Base-by-base conservation (phyloP, 53 echinoderm and acorn worm species). In the Holothuria leucospilota region DNA sequence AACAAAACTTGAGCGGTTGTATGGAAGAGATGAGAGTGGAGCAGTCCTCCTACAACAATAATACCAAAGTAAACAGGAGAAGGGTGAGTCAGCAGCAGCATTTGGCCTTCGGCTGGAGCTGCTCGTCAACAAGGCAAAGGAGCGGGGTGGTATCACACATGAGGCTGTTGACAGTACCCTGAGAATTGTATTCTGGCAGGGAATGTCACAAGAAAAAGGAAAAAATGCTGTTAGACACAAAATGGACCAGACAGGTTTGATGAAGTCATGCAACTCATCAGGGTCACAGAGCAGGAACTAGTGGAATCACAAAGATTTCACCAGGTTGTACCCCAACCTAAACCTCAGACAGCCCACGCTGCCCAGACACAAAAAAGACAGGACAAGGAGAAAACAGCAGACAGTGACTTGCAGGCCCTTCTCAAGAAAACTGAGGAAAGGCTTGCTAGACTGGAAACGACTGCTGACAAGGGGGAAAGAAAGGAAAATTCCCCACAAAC, bases 31-130 rank as follows among this genome's bases (percentile, higher is more conserved):
- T 0, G 86, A 86, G 39, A 71, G 40, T 52, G 75, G 86, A 13
- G 85, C 85, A 23, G 85, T n/a, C n/a, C n/a, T 85, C 1, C 59
- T 85, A 10, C 85, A 85, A 56, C 69, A 85, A 51, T 51, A 29
- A 12, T 85, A 85, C 27, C 42, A 41, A 2, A 28, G 21, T 2
- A 84, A 39, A 27, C 84, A 67, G 42, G 13, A 46, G 0, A 25
- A 25, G 9, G 67, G 24, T 8, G 59, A 66, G 81, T 28, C 81
- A 6, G 81, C 81, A 26, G 74, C 81, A 61, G 81, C 81, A 12
- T 80, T 58, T 80, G 78, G 78, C 0, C 10, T 51, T 41, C n/a
- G 78, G 23, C 56, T 77, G 24, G 78, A 77, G 24, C 51, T 80
- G 34, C 28, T 61, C 5, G 29, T 34, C 7, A 59, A 60, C 61